Conservation (phyloP, 2,888 invertebrate species). For the Argyresthia goedartella region DNA sequence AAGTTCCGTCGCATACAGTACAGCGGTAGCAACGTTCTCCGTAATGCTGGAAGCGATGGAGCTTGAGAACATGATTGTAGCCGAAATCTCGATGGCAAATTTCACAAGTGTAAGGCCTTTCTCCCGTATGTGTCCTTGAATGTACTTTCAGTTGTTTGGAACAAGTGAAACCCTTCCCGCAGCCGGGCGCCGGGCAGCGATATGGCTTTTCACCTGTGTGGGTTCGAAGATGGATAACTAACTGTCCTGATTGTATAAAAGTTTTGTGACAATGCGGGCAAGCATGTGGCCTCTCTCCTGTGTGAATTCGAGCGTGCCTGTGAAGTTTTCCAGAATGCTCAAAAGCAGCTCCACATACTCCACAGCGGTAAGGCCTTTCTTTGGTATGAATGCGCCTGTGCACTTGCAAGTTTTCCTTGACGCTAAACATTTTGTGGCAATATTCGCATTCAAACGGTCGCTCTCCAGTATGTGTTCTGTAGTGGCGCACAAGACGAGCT, state of each 20-base stretch:
- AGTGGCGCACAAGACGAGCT: constrained; percentile 86
- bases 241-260: constrained; percentile 91
- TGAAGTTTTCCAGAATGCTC: constrained; percentile 93
- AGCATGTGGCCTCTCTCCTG: constrained; percentile 90
- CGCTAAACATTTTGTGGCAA: constrained; percentile 93
- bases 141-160: constrained; percentile 93
- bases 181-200: constrained; percentile 82
- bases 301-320: constrained; percentile 92
- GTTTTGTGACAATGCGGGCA: constrained; percentile 90
- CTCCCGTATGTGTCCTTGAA: constrained; percentile 91
- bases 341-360: constrained; percentile 89
- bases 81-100: constrained; percentile 93
- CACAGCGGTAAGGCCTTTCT: constrained; percentile 91
- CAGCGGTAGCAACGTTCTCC: constrained; percentile 94
- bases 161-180: constrained; percentile 92
- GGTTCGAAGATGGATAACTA: constrained; percentile 91
- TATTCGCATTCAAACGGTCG: constrained; percentile 93
- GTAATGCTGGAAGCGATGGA: constrained; percentile 91
- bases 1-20: constrained; percentile 91
- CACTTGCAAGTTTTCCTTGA: constrained; percentile 92
- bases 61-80: constrained; percentile 90
- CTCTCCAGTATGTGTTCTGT: constrained; percentile 91
- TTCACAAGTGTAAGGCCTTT: constrained; percentile 91
- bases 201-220: constrained; percentile 92
- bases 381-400: constrained; percentile 92